phyloP scores from a whole-genome alignment of 2,113 vertebrate species.

The Catagonus wagneri region DNA sequence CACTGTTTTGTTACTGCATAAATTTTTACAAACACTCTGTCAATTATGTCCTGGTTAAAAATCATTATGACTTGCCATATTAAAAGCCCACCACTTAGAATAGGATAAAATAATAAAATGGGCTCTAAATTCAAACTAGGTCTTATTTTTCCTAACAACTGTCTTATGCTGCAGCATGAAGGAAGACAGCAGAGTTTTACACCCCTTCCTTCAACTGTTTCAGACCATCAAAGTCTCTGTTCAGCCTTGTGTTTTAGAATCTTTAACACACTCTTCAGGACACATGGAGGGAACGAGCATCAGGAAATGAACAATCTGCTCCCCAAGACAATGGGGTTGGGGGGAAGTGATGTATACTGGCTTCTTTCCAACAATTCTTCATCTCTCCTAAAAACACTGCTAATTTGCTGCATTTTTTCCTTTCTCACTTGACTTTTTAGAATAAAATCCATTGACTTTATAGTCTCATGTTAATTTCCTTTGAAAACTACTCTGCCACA shows the following conservation, averaged over 20 bases:
- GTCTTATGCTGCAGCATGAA: not conserved
- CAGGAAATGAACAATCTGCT: conserved; percentile 29
- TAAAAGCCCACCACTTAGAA: not conserved
- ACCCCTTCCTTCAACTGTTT: not conserved
- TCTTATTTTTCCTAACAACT: not conserved
- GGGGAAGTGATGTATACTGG: not conserved
- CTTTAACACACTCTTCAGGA: not conserved
- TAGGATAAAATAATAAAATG: not conserved
- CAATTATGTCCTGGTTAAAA: not conserved
- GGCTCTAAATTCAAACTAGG: not conserved
- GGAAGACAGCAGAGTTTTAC: not conserved
- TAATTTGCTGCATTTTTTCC: not conserved
- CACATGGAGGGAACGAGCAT: conserved; percentile 13
- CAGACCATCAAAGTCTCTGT: not conserved
- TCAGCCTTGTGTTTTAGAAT: not conserved
- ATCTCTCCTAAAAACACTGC: not conserved
- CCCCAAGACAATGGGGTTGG: not conserved
- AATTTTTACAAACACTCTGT: not conserved
- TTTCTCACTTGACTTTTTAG: not conserved
- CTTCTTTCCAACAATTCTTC: not conserved
- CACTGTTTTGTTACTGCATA: not conserved
- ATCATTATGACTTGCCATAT: not conserved
- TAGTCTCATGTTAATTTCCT: not conserved
- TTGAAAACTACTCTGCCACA: not conserved
- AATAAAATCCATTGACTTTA: not conserved